Evolutionary conservation across 2,113 vertebrate genomes (phyloP), one percentile per base, ranked within the genome.

Genomic region (Chaetorhynchus papuensis): DNA sequence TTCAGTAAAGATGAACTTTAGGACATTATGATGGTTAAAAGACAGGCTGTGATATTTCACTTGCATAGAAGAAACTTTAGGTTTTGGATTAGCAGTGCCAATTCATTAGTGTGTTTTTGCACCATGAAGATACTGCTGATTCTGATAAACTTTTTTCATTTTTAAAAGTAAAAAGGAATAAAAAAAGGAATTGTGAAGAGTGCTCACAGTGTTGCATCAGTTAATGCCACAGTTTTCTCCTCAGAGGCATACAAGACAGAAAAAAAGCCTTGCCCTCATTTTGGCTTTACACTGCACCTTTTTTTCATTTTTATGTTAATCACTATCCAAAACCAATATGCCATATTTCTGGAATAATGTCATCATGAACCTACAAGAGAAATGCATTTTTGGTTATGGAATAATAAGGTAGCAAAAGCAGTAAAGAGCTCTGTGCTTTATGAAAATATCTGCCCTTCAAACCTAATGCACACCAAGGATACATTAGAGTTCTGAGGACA

Each of bases 141-240:
- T 74, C 69, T 68, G 12, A 59, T 28, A 24, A 24, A 42, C 2
- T 35, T 50, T n/a, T 68, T 33, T 19, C 6, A 9, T 37, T 54
- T 82, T 57, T 37, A 23, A 8, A 91, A 80, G 49, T 30, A 42
- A 92, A 92, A 94, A 86, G 17, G 20, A 23, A 87, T 93, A 31
- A 59, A 44, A 92, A 95, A 84, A 65, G 74, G 37, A 91, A 95
- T 71, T 47, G 31, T 87, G 37, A 30, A 53, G 65, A 72, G 69
- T 83, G 63, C 57, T 97, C 31, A 80, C 11, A 97, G 83, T 65
- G 74, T 77, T 64, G 18, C 84, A 97, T 97, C 97, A 93, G 96
- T 97, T 95, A 97, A 93, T 97, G 95, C 13, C 95, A 94, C 23
- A 6, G 16, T 64, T 94, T 96, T 64, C 85, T 96, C 86, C 83